phyloP scores from a whole-genome alignment of 2,888 invertebrate species.

The Augochlorella aurata region DNA sequence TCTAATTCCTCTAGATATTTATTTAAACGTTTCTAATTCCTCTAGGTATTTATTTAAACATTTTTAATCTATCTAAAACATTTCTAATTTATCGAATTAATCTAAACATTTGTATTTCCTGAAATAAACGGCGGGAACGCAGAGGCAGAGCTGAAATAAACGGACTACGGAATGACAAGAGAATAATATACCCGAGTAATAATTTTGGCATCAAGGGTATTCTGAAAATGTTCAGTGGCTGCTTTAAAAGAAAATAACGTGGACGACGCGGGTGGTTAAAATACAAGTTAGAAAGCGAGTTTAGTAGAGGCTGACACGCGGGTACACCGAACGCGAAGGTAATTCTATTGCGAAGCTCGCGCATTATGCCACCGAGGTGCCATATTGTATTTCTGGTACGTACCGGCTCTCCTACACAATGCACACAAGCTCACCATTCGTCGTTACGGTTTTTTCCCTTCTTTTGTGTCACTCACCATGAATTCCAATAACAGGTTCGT shows the following conservation, averaged over 20 bases:
- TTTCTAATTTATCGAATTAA: no score
- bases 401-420: constrained; percentile 30
- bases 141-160: no score
- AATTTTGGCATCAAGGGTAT: not conserved
- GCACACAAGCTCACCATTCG: constrained; percentile 28
- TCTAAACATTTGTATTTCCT: no score
- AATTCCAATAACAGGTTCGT: constrained; percentile 60
- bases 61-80: no score
- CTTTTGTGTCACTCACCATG: constrained; percentile 56
- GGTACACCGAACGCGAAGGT: constrained; percentile 4
- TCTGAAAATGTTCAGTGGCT: no score
- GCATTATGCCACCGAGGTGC: constrained; percentile 35
- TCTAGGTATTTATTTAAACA: no score
- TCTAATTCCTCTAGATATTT: no score
- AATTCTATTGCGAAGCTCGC: constrained; percentile 40
- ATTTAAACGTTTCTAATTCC: no score
- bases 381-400: constrained; percentile 32
- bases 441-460: constrained; percentile 54
- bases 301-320: not conserved
- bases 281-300: not conserved
- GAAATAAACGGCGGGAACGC: no score
- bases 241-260: not conserved
- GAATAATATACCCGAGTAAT: not conserved
- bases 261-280: not conserved
- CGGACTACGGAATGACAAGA: no score